A percentile compares a stretch with the other conserved stretches of the same genome.
phyloP scores from a whole-genome alignment of 2,888 invertebrate genomes.

The Saturnia japonica region DNA sequence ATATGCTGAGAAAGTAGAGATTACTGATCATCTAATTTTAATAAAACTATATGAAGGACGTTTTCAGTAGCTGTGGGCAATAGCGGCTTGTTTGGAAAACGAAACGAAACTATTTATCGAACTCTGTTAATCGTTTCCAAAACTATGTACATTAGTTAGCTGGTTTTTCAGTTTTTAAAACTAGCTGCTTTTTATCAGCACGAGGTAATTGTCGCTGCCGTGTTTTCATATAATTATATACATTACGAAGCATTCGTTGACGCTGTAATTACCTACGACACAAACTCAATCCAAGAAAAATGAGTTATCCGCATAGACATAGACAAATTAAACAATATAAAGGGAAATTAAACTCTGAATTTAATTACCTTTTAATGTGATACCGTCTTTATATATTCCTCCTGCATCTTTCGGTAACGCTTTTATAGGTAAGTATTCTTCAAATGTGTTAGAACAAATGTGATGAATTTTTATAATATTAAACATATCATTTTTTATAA shows the following conservation, averaged over 20 bases:
- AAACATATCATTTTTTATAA: constrained; percentile 85
- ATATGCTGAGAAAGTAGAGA: neutral
- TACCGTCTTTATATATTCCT: constrained; percentile 63
- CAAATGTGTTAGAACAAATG: constrained; percentile 64
- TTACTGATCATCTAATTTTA: neutral
- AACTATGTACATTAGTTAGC: no score
- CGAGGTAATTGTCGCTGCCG: no score
- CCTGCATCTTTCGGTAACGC: constrained; percentile 82
- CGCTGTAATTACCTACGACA: no score
- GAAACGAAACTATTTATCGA: no score
- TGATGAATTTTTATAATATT: constrained; percentile 78
- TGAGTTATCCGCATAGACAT: neutral
- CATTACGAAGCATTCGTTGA: no score
- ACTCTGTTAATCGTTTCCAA: no score
- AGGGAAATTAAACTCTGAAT: neutral
- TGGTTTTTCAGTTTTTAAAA: no score
- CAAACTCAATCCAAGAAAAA: neutral
- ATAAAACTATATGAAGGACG: neutral
- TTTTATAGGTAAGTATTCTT: constrained; percentile 76
- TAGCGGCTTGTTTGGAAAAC: no score
- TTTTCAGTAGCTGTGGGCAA: neutral
- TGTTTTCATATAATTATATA: no score
- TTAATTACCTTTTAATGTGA: constrained; percentile 43
- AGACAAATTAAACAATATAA: neutral
- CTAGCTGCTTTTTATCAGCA: no score